Percentiles rank a stretch among this genome's conserved stretches.
phyloP scores from a whole-genome alignment of 2,113 vertebrate species.

The Pitta sordida region DNA sequence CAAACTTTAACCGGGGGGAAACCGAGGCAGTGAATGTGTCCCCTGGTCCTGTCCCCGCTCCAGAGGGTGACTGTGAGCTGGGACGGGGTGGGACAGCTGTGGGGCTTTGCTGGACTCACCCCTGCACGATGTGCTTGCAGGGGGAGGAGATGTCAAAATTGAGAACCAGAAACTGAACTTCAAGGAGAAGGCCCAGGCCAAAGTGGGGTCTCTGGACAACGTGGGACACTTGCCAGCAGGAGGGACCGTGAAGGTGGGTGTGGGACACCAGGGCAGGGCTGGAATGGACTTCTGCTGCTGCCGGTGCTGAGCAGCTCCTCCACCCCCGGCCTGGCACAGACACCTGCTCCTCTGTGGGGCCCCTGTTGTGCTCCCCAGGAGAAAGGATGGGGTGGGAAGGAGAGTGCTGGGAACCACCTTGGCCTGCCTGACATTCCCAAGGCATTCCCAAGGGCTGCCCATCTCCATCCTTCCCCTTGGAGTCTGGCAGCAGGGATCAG shows the following conservation, averaged over 20 bases:
- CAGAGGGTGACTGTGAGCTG: neutral
- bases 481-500: neutral
- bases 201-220: conserved; percentile 87
- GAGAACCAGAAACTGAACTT: conserved; percentile 89
- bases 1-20: neutral
- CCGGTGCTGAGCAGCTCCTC: neutral
- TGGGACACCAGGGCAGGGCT: neutral
- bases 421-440: neutral
- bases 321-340: neutral
- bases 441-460: neutral
- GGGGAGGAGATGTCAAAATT: conserved; percentile 88
- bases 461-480: fast-evolving
- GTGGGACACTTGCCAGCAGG: conserved; percentile 80
- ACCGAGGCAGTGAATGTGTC: neutral
- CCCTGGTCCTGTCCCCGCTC: neutral
- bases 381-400: neutral
- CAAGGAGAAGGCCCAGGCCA: conserved; percentile 89
- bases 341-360: neutral
- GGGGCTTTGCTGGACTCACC: neutral
- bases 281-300: neutral
- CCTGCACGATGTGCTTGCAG: conserved; percentile 45
- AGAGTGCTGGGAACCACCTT: neutral
- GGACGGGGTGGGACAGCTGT: neutral
- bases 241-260: conserved; percentile 80
- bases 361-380: neutral